Evolutionary conservation across 2,797 vertebrate genomes (phyloP), one percentile per base, ranked within the genome.

Genomic region (Myotis daubentonii): DNA sequence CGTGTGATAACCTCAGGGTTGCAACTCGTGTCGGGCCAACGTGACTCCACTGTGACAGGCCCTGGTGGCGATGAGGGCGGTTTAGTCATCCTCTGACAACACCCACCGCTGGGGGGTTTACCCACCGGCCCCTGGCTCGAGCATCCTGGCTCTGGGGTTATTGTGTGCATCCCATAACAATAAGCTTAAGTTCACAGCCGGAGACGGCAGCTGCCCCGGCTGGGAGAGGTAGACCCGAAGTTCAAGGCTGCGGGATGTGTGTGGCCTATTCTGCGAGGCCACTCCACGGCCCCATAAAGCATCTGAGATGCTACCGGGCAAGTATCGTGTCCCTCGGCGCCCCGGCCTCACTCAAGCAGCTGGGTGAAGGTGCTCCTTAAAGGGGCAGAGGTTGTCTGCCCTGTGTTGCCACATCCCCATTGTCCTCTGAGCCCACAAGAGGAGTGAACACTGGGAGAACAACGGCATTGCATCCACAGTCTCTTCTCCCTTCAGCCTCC

Each of bases 1-100:
- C 96, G 97, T 95, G 98, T 93, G 99, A 99, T 99, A 99, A 99
- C 99, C 98, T 98, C 97, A 97, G 98, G 99, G 98, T 99, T 99
- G 98, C 97, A 98, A 98, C 98, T 97, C 98, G 97, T 98, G 98
- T 99, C 98, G 98, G 98, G 99, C 98, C 98, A 98, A 98, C 98
- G 98, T 94, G 97, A 98, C 98, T 98, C 98, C 98, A 97, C 98
- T 95, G 98, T 98, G 98, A 97, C 97, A 97, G 96, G 96, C 96
- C 97, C 98, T 98, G 97, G 98, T 98, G 98, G 98, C 97, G 97
- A 98, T 98, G 98, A 98, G 98, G 98, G 98, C 97, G 92, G 98
- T 98, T 98, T 98, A 99, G 99, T 98, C 98, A 98, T 98, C 98
- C 98, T 98, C 98, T 98, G 98, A 98, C 98, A 98, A 97, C 97